phyloP scores from a whole-genome alignment of 2,113 vertebrate species.

The Syngnathus typhle region DNA sequence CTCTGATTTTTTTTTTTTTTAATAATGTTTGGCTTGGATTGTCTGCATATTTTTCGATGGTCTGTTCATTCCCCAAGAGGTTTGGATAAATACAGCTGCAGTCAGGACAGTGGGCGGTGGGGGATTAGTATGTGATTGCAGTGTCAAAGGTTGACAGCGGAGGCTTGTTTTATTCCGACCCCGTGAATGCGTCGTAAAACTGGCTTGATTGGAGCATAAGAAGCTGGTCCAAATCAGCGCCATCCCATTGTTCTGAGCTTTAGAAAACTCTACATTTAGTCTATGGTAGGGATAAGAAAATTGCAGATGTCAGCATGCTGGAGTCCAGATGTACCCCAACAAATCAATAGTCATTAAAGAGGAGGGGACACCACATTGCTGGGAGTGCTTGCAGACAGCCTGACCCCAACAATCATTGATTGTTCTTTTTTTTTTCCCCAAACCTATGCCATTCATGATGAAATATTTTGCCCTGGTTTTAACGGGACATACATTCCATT shows the following conservation, averaged over 20 bases:
- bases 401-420: slow-evolving; percentile 7
- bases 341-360: slow-evolving; percentile 36
- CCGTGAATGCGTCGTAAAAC: not conserved
- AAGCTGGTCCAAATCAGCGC: not conserved
- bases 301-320: slow-evolving; percentile 13
- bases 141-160: slow-evolving; percentile 44
- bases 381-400: slow-evolving; percentile 14
- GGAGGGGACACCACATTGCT: slow-evolving; percentile 22
- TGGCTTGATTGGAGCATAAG: not conserved
- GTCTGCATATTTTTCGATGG: slow-evolving; percentile 42
- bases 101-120: slow-evolving; percentile 37
- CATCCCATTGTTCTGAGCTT: not conserved
- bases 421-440: slow-evolving; percentile 16
- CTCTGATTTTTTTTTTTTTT: slow-evolving; percentile 38
- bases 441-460: too few species aligned
- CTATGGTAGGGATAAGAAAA: slow-evolving; percentile 10
- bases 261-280: not conserved
- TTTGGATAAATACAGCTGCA: slow-evolving; percentile 51
- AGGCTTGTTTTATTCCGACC: slow-evolving; percentile 30
- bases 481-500: slow-evolving; percentile 1
- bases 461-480: slow-evolving; percentile 3
- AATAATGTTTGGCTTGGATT: slow-evolving; percentile 42
- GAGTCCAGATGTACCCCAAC: slow-evolving; percentile 6
- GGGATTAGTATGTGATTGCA: slow-evolving; percentile 45
- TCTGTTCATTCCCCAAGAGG: slow-evolving; percentile 44